Percentiles rank a stretch among this genome's conserved stretches.
phyloP scores from a whole-genome alignment of 1,140 invertebrate species.

The Zaprionus inermis region DNA sequence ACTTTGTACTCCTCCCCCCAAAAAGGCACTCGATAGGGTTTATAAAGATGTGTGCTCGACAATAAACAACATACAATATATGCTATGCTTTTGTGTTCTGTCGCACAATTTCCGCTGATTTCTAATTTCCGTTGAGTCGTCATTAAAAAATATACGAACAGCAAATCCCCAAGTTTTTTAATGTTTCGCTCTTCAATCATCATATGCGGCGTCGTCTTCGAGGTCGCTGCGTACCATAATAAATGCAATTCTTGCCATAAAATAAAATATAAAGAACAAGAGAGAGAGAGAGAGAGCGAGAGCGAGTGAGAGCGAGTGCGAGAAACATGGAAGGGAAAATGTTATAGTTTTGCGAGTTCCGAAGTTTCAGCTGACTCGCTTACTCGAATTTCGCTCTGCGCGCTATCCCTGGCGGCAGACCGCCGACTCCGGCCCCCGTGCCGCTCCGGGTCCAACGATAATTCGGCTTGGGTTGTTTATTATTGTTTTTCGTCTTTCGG shows the following conservation, averaged over 20 bases:
- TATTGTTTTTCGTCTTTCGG: slow-evolving; percentile 54
- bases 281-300: slow-evolving; percentile 21
- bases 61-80: slow-evolving; percentile 41
- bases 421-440: neutral
- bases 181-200: slow-evolving; percentile 47
- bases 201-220: slow-evolving; percentile 29
- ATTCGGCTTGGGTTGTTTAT: slow-evolving; percentile 71
- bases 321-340: slow-evolving; percentile 44
- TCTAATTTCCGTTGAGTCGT: slow-evolving; percentile 76
- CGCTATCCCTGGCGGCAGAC: slow-evolving; percentile 10
- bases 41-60: neutral
- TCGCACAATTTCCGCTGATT: slow-evolving; percentile 75
- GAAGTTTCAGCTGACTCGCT: slow-evolving; percentile 59
- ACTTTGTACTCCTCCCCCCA: neutral
- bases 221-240: slow-evolving; percentile 58
- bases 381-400: slow-evolving; percentile 56
- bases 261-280: slow-evolving; percentile 67
- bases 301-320: neutral
- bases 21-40: neutral
- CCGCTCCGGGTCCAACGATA: slow-evolving; percentile 29
- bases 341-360: slow-evolving; percentile 68
- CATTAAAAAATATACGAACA: slow-evolving; percentile 59
- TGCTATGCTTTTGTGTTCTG: slow-evolving; percentile 49
- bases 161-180: slow-evolving; percentile 60
- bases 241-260: slow-evolving; percentile 78